Evolutionary conservation across 1,140 invertebrate genomes (phyloP).

Genomic region (Phocides pigmalion): DNA sequence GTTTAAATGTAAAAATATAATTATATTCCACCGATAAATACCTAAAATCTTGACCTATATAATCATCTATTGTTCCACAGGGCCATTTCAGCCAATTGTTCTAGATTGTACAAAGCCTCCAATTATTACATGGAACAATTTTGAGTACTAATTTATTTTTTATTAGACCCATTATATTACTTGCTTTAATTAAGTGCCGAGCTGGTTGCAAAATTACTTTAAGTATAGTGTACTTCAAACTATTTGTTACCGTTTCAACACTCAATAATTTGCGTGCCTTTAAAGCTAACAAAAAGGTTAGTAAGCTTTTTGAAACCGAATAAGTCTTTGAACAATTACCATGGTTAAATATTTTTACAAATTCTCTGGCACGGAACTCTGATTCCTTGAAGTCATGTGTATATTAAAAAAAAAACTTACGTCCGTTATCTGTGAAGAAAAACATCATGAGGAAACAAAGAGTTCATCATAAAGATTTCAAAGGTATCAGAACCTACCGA

Average conservation of each 20-base stretch:
- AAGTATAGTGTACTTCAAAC: slow-evolving; percentile 8
- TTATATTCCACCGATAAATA: background rate
- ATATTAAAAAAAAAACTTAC: too few species aligned
- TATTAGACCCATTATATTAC: slow-evolving; percentile 12
- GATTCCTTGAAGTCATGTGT: too few species aligned
- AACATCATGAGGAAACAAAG: too few species aligned
- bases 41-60: slow-evolving; percentile 3
- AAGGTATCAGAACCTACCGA: too few species aligned
- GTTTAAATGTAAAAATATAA: too few species aligned
- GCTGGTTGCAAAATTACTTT: slow-evolving; percentile 12
- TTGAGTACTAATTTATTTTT: slow-evolving; percentile 27
- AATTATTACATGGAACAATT: slow-evolving; percentile 22
- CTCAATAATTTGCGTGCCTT: slow-evolving; percentile 7
- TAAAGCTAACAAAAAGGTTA: background rate
- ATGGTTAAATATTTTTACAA: too few species aligned
- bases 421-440: too few species aligned
- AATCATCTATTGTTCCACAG: slow-evolving; percentile 21
- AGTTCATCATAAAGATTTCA: too few species aligned
- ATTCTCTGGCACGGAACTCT: too few species aligned
- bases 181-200: slow-evolving; percentile 14
- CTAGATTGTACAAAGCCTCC: slow-evolving; percentile 14
- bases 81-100: slow-evolving; percentile 12
- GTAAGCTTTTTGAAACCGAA: too few species aligned
- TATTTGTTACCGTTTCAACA: slow-evolving; percentile 20
- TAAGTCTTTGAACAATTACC: too few species aligned